phyloP scores from a whole-genome alignment of 2,113 vertebrate species.

The Scatophagus argus region DNA sequence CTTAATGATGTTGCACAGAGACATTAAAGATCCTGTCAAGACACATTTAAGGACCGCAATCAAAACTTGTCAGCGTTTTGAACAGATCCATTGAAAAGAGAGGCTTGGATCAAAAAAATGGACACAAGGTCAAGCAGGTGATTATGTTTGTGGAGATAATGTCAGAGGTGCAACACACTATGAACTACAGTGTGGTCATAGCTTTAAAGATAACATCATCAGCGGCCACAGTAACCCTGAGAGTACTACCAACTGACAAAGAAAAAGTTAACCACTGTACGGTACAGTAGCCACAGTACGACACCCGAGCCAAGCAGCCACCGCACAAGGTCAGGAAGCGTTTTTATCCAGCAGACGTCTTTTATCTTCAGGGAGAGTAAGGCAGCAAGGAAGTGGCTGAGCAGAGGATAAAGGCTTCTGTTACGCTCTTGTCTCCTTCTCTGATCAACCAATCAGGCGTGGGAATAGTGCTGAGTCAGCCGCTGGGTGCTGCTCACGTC shows the following conservation, averaged over 20 bases:
- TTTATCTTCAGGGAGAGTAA: slow-evolving; percentile 62
- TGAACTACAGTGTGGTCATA: not conserved
- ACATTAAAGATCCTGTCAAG: slow-evolving; percentile 40
- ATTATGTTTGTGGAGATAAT: slow-evolving; percentile 27
- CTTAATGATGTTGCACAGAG: slow-evolving; percentile 35
- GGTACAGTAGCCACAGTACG: not conserved
- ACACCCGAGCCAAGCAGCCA: slow-evolving; percentile 37
- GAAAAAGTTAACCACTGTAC: not conserved
- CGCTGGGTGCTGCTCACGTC: slow-evolving; percentile 84
- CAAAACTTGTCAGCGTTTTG: slow-evolving; percentile 11
- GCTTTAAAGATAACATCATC: slow-evolving; percentile 31
- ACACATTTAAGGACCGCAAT: slow-evolving; percentile 12
- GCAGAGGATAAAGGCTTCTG: slow-evolving; percentile 55
- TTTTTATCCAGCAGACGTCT: slow-evolving; percentile 49
- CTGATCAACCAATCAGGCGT: slow-evolving; percentile 87
- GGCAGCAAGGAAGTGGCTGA: slow-evolving; percentile 53
- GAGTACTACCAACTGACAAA: slow-evolving; percentile 28
- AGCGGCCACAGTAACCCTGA: slow-evolving; percentile 17
- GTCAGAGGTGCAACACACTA: slow-evolving; percentile 17
- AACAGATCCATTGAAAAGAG: not conserved
- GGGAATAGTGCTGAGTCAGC: slow-evolving; percentile 91
- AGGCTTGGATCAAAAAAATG: slow-evolving; percentile 16
- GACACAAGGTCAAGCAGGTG: slow-evolving; percentile 39
- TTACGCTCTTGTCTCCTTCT: slow-evolving; percentile 64
- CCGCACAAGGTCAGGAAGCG: slow-evolving; percentile 66